phyloP scores from a whole-genome alignment of 2,888 invertebrate species.

The Eulithis prunata region DNA sequence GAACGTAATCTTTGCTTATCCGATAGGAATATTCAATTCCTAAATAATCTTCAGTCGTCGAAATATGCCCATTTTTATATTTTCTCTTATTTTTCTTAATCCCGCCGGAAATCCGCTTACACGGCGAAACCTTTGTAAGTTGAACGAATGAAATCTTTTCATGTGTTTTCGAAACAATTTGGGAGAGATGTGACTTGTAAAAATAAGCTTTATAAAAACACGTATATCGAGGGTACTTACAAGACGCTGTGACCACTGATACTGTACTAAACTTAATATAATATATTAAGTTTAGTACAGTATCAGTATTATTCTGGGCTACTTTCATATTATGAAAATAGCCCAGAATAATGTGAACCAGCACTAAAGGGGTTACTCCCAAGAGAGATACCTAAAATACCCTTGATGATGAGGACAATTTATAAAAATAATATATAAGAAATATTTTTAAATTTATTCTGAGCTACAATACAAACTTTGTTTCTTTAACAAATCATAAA shows the following conservation, averaged over 20 bases:
- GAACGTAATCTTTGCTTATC: slow-evolving; percentile 49
- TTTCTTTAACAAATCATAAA: background rate
- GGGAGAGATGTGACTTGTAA: slow-evolving; percentile 1
- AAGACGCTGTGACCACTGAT: background rate
- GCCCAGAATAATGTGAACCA: no score
- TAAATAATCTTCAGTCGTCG: slow-evolving; percentile 48
- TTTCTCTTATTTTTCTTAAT: slow-evolving; percentile 62
- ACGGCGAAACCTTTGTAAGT: slow-evolving; percentile 60
- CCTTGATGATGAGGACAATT: no score
- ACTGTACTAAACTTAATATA: no score
- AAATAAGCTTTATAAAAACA: background rate
- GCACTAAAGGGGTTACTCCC: no score
- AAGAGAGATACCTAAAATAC: no score
- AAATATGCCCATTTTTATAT: slow-evolving; percentile 55
- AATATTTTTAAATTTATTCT: background rate
- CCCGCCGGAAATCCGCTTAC: slow-evolving; percentile 64
- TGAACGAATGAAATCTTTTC: slow-evolving; percentile 59
- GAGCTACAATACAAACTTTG: background rate
- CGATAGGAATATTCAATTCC: slow-evolving; percentile 49
- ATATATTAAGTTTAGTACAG: no score
- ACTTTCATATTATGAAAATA: no score
- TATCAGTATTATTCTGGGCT: no score
- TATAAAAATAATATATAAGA: no score
- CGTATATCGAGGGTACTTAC: background rate
- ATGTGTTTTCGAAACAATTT: slow-evolving; percentile 11